These are phyloP conservation scores for Pristionchus maxplancki DNA, from an alignment of 2,888 invertebrate species.

Conservation along the genomic window DNA sequence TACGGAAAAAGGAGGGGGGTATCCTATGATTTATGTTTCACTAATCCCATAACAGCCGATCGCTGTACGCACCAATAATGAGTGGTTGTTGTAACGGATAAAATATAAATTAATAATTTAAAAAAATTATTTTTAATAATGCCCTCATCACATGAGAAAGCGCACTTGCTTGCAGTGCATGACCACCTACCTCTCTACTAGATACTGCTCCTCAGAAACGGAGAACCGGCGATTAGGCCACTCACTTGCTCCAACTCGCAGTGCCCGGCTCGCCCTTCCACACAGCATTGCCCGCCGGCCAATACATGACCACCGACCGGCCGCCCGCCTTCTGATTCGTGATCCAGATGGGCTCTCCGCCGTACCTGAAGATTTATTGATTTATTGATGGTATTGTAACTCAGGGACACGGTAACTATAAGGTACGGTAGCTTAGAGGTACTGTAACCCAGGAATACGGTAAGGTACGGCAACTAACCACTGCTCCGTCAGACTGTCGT, in stretches of 20 bases:
- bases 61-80: too few species aligned
- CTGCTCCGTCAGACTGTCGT: slow-evolving; percentile 22
- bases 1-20: neutral
- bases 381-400: neutral
- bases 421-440: neutral
- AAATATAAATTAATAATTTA: too few species aligned
- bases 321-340: slow-evolving; percentile 52
- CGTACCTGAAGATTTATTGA: slow-evolving; percentile 14
- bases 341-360: slow-evolving; percentile 51
- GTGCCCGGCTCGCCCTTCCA: slow-evolving; percentile 26
- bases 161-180: too few species aligned
- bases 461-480: neutral
- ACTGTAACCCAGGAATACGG: neutral
- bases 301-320: slow-evolving; percentile 59
- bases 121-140: too few species aligned
- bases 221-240: neutral
- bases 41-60: too few species aligned
- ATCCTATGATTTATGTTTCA: too few species aligned
- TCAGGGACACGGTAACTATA: neutral
- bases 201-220: too few species aligned
- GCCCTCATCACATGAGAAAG: too few species aligned
- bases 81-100: too few species aligned
- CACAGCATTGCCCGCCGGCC: slow-evolving; percentile 64
- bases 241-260: slow-evolving; percentile 28
- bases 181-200: too few species aligned